phyloP scores from a whole-genome alignment of 1,140 invertebrate genomes.

The Penaeus vannamei region DNA sequence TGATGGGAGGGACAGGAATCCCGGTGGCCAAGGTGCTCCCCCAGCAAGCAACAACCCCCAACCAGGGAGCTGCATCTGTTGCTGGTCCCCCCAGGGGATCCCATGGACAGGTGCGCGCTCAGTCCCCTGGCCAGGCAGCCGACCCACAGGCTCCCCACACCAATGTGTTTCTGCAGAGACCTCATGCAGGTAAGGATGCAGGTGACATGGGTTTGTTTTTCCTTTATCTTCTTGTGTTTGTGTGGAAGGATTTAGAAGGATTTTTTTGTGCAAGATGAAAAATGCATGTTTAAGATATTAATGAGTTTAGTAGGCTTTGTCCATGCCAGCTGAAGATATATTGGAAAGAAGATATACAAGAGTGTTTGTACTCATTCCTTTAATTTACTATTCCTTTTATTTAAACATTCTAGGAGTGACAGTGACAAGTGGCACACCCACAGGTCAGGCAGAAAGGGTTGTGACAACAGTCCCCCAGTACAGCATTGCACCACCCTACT shows the following conservation, averaged over 20 bases:
- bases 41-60: constrained; percentile 44
- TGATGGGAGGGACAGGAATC: constrained; percentile 53
- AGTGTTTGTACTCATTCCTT: too few species aligned
- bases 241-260: not conserved
- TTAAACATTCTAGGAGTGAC: constrained; percentile 27
- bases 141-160: constrained; percentile 50
- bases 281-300: not conserved
- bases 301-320: not conserved
- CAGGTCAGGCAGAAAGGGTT: constrained; percentile 46
- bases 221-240: not conserved
- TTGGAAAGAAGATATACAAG: too few species aligned
- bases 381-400: too few species aligned
- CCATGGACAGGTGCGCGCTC: constrained; percentile 54
- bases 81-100: constrained; percentile 14
- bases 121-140: constrained; percentile 40
- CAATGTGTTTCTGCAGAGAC: constrained; percentile 62
- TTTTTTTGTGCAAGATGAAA: not conserved
- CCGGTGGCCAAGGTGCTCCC: constrained; percentile 60
- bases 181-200: constrained; percentile 46
- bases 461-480: constrained; percentile 58
- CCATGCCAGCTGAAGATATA: too few species aligned
- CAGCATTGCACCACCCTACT: constrained; percentile 49
- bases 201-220: too few species aligned
- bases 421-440: constrained; percentile 48
- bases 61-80: constrained; percentile 48